phyloP scores from a whole-genome alignment of 2,888 invertebrate species.

The Liopterus haemorrhoidalis region DNA sequence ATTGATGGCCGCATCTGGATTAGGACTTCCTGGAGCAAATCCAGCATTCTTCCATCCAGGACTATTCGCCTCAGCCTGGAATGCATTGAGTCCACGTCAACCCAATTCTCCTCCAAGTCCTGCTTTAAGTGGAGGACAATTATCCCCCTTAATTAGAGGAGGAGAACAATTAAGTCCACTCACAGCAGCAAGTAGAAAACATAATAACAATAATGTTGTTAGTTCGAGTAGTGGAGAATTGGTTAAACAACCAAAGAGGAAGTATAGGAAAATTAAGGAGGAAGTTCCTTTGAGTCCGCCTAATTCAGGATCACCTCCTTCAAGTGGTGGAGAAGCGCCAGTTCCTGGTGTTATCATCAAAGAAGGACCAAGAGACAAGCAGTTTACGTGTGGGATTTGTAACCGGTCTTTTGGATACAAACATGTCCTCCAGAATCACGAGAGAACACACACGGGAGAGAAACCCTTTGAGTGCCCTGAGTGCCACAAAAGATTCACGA shows the following conservation, averaged over 20 bases:
- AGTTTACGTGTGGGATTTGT: constrained; percentile 84
- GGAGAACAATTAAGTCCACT: too few relatives aligned
- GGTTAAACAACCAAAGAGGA: constrained; percentile 41
- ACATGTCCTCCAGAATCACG: constrained; percentile 90
- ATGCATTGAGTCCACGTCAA: constrained; percentile 48
- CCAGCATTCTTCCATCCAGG: constrained; percentile 61
- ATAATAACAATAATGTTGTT: constrained; percentile 45
- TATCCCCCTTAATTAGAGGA: constrained; percentile 43
- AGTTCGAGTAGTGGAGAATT: constrained; percentile 46
- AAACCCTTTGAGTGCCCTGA: constrained; percentile 90
- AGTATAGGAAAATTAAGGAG: constrained; percentile 37
- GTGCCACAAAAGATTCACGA: constrained; percentile 85
- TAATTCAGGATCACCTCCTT: constrained; percentile 49
- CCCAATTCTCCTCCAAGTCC: constrained; percentile 49
- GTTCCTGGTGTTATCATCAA: constrained; percentile 39
- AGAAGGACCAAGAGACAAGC: constrained; percentile 58
- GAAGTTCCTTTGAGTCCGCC: constrained; percentile 50
- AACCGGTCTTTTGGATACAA: constrained; percentile 88
- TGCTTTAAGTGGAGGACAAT: constrained; percentile 44
- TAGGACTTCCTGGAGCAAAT: constrained; percentile 52
- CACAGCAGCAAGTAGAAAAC: constrained; percentile 40
- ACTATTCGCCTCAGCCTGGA: constrained; percentile 51
- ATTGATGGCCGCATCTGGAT: constrained; percentile 51
- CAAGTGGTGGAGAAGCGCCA: constrained; percentile 41
- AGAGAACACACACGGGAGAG: constrained; percentile 90